Base-by-base conservation (phyloP, 2,797 vertebrate genomes). In the Myotis vivesi region DNA sequence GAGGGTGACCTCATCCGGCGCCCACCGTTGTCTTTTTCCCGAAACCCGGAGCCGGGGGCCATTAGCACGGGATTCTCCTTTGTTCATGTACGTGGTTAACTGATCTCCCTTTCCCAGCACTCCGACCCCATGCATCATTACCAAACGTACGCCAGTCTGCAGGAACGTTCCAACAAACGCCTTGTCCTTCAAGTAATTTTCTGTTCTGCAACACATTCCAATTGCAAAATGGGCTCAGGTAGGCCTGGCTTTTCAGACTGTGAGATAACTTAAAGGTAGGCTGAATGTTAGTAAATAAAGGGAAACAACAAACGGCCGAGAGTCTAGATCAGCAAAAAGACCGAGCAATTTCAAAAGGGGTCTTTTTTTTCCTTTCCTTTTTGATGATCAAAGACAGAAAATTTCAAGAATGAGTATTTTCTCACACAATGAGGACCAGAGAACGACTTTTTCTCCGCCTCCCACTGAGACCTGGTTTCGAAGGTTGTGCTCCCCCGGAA, bases 61-160 rank as follows among this genome's bases (percentile, higher is more conserved):
- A 89, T 95, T 94, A 91, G 41, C 17, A 38, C 11, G 11, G 89
- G 92, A 93, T 89, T 95, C 77, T 94, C 77, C 81, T 91, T 76
- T 87, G 82, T 90, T 97, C 94, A 57, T 93, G 89, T 93, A 33
- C 73, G 76, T 76, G 87, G 81, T 66, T 95, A 96, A 80, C 38
- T 91, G 92, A 84, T 53, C 87, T 88, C 86, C 53, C 89, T 64
- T 80, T 93, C 69, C 68, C 69, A 55, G 95, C 87, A 86, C 86
- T 86, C 87, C 91, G 87, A 44, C 19, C 89, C 87, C 89, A 81
- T 71, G 94, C 87, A 83, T 95, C 94, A 94, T 95, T 86, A 94
- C 84, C 95, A 93, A 68, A 92, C 85, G 93, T 41, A 30, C 59
- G 81, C 49, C n/a, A 6, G 57, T 69, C 68, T 71, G 30, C 41